These are phyloP conservation scores for Metalampra italica DNA, from an alignment of 2,888 invertebrate species.

Conservation along the genomic window DNA sequence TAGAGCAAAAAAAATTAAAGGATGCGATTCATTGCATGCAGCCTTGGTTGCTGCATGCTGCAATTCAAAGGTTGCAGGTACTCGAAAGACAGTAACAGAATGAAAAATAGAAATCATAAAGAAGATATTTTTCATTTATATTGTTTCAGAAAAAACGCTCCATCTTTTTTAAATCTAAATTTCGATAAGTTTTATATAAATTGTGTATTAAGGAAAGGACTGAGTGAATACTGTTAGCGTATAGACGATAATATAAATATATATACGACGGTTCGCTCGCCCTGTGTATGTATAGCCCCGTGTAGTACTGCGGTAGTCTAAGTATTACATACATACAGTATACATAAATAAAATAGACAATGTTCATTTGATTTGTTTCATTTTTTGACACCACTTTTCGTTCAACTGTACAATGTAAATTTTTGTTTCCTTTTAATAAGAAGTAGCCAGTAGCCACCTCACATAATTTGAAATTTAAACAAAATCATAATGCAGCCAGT, in stretches of 20 bases:
- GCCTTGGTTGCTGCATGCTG: too few species aligned
- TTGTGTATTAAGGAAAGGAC: conserved; percentile 41
- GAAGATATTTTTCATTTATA: too few species aligned
- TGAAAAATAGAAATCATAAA: background rate
- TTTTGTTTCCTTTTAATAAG: too few species aligned
- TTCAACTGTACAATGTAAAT: too few species aligned
- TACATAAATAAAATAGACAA: conserved; percentile 71
- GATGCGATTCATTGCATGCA: too few species aligned
- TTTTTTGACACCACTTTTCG: conserved; percentile 29
- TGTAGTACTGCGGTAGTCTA: conserved; percentile 50
- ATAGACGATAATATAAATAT: conserved; percentile 19
- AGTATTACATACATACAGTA: conserved; percentile 63
- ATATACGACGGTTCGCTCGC: conserved; percentile 29
- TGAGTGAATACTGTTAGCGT: conserved; percentile 39
- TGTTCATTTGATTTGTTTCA: conserved; percentile 58
- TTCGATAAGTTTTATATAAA: conserved; percentile 9
- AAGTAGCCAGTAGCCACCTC: too few species aligned
- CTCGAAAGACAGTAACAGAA: too few species aligned
- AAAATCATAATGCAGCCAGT: too few species aligned
- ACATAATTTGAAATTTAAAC: too few species aligned
- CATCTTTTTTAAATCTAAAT: background rate
- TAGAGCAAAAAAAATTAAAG: background rate
- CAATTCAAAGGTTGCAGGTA: too few species aligned
- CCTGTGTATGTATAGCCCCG: conserved; percentile 44
- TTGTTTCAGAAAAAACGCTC: background rate